phyloP scores from a whole-genome alignment of 2,797 vertebrate genomes.

The Podargus strigoides region DNA sequence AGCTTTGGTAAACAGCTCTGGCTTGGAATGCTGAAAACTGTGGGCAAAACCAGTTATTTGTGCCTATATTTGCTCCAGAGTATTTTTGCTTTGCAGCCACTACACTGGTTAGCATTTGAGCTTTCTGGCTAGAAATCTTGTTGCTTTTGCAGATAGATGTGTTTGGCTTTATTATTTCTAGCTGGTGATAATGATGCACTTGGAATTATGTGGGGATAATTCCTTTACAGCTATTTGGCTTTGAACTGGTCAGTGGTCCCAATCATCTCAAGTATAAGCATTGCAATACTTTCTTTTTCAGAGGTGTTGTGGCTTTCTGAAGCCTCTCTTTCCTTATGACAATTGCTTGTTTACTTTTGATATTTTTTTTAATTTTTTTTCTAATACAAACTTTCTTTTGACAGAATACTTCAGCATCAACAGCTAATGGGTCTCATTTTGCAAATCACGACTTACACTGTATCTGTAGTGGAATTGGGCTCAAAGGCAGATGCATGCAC shows the following conservation, averaged over 20 bases:
- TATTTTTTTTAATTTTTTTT: background rate
- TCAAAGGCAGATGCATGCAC: background rate
- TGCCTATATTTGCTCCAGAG: background rate
- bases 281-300: background rate
- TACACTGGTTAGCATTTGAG: background rate
- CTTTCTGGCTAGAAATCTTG: background rate
- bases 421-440: background rate
- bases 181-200: background rate
- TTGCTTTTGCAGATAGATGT: background rate
- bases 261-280: background rate
- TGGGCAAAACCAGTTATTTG: background rate
- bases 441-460: background rate
- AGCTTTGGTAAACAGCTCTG: background rate
- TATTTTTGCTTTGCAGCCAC: background rate
- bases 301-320: background rate
- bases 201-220: background rate
- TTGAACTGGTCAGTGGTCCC: background rate
- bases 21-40: background rate
- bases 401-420: background rate
- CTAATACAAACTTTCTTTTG: background rate
- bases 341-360: background rate
- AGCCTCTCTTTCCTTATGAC: background rate
- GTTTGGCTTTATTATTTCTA: background rate
- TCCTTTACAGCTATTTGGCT: background rate
- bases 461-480: background rate